Base-by-base conservation (phyloP, 2,113 vertebrate genomes). In the Verasper variegatus region DNA sequence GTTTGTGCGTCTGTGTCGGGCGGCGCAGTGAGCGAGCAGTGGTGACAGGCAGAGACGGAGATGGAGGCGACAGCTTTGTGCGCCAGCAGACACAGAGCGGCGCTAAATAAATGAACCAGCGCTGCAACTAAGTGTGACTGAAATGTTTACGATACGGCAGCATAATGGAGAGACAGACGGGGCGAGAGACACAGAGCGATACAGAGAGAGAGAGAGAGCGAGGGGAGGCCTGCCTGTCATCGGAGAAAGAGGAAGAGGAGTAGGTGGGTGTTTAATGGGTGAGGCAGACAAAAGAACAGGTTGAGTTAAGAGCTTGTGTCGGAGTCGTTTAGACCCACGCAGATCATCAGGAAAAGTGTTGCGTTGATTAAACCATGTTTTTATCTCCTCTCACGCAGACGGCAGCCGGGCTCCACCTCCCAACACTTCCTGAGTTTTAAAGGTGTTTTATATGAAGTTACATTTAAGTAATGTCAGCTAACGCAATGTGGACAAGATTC, bases 31-130 rank as follows among this genome's bases (percentile, higher is more conserved):
- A 86, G 78, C 21, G 9, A 85, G 74, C 74, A 11, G 68, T 58
- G 70, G 80, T 86, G 90, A 89, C 85, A 73, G 84, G 65, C 54
- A 8, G 69, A 70, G 78, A 79, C 60, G 20, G 51, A 52, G 91
- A 89, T 68, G 74, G 80, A 77, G 83, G 71, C 40, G 74, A 68
- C 71, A 61, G 87, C 86, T 91, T 88, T 73, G 70, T 70, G 72
- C 42, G 47, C 60, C 49, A 75, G 72, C 77, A 76, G 82, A 88
- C 71, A 70, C 80, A 63, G 82, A 86, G n/a, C 68, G 72, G 75
- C 26, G 27, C 73, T 78, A 80, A 91, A 92, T 90, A 90, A 92
- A 92, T 91, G 91, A 90, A 74, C 62, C 69, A n/a, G 71, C 15
- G 40, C 84, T 69, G 76, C 82, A 65, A 67, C 73, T 83, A 80